A percentile compares a stretch with the other conserved stretches of the same genome.
phyloP scores from a whole-genome alignment of 2,888 invertebrate species.

The Prosapia bicincta region DNA sequence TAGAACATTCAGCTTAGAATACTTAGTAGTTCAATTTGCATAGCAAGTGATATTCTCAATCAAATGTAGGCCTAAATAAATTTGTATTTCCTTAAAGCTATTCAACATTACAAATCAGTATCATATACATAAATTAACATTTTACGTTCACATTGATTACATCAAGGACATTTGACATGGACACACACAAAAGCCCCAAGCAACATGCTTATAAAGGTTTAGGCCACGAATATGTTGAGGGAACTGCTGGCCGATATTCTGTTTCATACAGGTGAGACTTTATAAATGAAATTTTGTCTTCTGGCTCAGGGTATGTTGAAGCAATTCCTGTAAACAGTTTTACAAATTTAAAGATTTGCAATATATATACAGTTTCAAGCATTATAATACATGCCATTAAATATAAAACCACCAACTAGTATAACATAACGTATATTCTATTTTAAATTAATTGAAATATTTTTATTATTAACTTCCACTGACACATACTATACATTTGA shows the following conservation, averaged over 20 bases:
- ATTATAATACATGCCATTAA: background rate
- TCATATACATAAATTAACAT: background rate
- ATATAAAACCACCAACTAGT: no score
- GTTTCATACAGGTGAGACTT: slow-evolving; percentile 79
- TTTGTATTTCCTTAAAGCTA: background rate
- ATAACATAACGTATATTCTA: no score
- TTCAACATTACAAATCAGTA: background rate
- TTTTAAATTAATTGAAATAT: no score
- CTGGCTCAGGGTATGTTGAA: slow-evolving; percentile 71
- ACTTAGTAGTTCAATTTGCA: no score
- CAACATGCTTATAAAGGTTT: slow-evolving; percentile 36
- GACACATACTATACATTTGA: no score
- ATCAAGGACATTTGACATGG: background rate
- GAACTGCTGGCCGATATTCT: slow-evolving; percentile 63
- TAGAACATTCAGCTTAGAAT: no score
- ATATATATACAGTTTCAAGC: background rate
- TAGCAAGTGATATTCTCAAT: no score
- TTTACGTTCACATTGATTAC: background rate
- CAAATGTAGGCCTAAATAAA: background rate
- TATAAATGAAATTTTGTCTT: slow-evolving; percentile 67
- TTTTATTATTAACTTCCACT: no score
- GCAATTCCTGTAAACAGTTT: slow-evolving; percentile 62
- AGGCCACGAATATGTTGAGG: slow-evolving; percentile 61
- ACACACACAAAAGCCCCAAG: slow-evolving; percentile 2
- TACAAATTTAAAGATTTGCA: slow-evolving; percentile 21